phyloP scores from a whole-genome alignment of 2,113 vertebrate species.

The Plectropomus leopardus region DNA sequence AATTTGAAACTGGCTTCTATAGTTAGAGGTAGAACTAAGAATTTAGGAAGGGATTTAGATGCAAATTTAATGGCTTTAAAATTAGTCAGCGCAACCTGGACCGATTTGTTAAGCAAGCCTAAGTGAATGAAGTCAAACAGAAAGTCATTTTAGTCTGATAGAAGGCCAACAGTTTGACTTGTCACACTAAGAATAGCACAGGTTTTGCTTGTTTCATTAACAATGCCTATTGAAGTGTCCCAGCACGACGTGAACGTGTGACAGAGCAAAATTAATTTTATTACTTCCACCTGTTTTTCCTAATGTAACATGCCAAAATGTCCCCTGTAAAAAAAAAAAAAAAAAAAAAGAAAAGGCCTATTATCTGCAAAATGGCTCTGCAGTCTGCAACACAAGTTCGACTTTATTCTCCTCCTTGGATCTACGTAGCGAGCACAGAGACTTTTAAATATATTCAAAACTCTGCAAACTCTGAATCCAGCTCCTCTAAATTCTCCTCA shows the following conservation, averaged over 20 bases:
- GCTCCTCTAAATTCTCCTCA: conserved; percentile 55
- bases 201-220: neutral
- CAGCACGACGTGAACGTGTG: neutral
- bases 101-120: neutral
- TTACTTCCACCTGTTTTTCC: neutral
- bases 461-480: conserved; percentile 5
- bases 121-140: neutral
- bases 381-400: conserved; percentile 8
- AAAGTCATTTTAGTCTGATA: neutral
- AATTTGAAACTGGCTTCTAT: neutral
- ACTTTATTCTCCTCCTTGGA: conserved; percentile 14
- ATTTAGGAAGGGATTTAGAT: neutral
- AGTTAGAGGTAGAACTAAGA: neutral
- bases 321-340: too few species aligned
- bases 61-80: neutral
- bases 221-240: neutral
- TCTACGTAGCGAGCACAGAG: conserved; percentile 18
- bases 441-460: conserved; percentile 40
- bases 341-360: neutral
- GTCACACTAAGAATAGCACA: neutral
- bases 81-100: neutral
- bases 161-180: neutral
- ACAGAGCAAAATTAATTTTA: neutral
- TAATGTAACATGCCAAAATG: conserved; percentile 4
- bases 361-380: neutral